These are phyloP conservation scores for Cotesia glomerata DNA, from an alignment of 1,140 invertebrate genomes.

Conservation along the genomic window DNA sequence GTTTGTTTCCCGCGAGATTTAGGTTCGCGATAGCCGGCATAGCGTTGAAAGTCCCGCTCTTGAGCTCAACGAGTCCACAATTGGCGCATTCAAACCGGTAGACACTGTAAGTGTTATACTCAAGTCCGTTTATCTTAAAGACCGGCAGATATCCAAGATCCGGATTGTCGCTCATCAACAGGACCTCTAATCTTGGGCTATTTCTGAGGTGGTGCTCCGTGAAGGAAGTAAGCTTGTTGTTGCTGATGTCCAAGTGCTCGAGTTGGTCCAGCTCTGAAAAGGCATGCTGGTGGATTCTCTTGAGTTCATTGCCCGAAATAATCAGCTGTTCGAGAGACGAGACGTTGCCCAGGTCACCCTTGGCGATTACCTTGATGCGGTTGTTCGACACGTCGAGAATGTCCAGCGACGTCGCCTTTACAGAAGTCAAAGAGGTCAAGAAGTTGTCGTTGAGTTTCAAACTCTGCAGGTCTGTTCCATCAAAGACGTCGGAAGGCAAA, in stretches of 20 bases:
- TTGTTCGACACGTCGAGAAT: slow-evolving; percentile 71
- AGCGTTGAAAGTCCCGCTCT: slow-evolving; percentile 68
- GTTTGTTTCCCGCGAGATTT: slow-evolving; percentile 68
- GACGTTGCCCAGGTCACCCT: slow-evolving; percentile 70
- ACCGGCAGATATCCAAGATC: slow-evolving; percentile 67
- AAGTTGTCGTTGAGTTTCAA: slow-evolving; percentile 56
- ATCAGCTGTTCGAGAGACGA: slow-evolving; percentile 68
- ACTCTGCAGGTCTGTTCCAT: slow-evolving; percentile 67
- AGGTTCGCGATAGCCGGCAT: slow-evolving; percentile 71
- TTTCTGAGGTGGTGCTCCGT: slow-evolving; percentile 70
- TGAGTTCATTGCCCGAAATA: slow-evolving; percentile 69
- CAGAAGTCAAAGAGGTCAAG: slow-evolving; percentile 55
- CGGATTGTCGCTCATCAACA: slow-evolving; percentile 72
- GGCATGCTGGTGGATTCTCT: slow-evolving; percentile 71
- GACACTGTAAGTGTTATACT: slow-evolving; percentile 61
- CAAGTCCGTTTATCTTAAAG: slow-evolving; percentile 47
- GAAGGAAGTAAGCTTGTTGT: slow-evolving; percentile 70
- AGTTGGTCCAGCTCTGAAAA: slow-evolving; percentile 69
- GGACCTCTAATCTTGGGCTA: slow-evolving; percentile 71
- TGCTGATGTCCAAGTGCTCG: slow-evolving; percentile 71
- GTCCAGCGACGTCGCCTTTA: slow-evolving; percentile 65
- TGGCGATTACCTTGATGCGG: slow-evolving; percentile 67
- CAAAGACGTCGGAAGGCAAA: slow-evolving; percentile 67
- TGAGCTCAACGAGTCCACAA: slow-evolving; percentile 69
- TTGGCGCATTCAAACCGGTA: slow-evolving; percentile 73